Percentiles rank a stretch among this genome's conserved stretches.
phyloP scores from a whole-genome alignment of 2,797 vertebrate genomes.

The Microcaecilia unicolor region DNA sequence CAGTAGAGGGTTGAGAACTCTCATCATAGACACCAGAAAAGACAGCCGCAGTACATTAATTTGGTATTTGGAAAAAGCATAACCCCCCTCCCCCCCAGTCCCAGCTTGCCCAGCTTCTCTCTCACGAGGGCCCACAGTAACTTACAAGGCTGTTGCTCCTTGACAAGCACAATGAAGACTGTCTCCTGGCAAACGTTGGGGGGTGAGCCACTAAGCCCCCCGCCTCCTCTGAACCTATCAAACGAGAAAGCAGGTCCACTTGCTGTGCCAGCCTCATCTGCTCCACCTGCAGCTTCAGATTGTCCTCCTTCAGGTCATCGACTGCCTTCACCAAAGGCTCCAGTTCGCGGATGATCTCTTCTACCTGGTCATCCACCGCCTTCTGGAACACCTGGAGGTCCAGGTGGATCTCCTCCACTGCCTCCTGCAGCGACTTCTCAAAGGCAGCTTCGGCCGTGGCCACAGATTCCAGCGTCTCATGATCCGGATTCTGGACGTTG shows the following conservation, averaged over 20 bases:
- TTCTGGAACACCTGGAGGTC: slow-evolving; percentile 65
- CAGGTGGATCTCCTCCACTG: slow-evolving; percentile 55
- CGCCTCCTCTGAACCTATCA: slow-evolving; percentile 44
- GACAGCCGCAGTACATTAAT: too few relatives aligned
- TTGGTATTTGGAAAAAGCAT: too few relatives aligned
- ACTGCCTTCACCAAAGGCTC: slow-evolving; percentile 48
- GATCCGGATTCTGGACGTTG: slow-evolving; percentile 31
- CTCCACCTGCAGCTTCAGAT: slow-evolving; percentile 60
- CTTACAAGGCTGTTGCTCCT: slow-evolving; percentile 55
- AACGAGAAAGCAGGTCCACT: slow-evolving; percentile 58
- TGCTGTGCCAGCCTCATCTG: slow-evolving; percentile 55
- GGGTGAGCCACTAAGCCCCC: slow-evolving; percentile 55
- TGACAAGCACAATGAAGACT: slow-evolving; percentile 48
- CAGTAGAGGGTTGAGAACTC: too few relatives aligned
- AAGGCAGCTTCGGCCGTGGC: slow-evolving; percentile 22
- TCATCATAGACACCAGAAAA: too few relatives aligned
- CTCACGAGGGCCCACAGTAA: too few relatives aligned
- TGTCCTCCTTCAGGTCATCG: slow-evolving; percentile 62
- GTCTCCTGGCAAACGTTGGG: slow-evolving; percentile 62
- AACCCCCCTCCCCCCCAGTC: too few relatives aligned
- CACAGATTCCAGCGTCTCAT: slow-evolving; percentile 3
- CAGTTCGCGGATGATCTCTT: slow-evolving; percentile 40
- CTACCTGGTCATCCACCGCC: slow-evolving; percentile 52
- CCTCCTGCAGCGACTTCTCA: slow-evolving; percentile 44
- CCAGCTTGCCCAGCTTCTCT: too few relatives aligned